phyloP scores from a whole-genome alignment of 2,113 vertebrate species.

The Sardina pilchardus region DNA sequence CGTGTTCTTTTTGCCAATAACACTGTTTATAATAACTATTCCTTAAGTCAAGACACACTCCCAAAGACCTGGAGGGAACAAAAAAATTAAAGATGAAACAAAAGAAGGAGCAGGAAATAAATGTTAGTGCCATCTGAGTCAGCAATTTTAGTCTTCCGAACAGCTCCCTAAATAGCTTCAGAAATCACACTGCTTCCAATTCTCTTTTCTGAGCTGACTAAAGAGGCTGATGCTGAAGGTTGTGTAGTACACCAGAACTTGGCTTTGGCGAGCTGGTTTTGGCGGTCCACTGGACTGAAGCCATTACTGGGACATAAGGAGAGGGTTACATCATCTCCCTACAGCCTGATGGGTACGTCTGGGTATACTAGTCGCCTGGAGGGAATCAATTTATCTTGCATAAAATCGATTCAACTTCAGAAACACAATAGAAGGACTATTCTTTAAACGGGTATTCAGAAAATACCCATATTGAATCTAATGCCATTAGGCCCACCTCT shows the following conservation, averaged over 20 bases:
- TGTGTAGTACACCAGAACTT: not conserved
- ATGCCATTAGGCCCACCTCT: slow-evolving; percentile 28
- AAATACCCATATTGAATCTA: slow-evolving; percentile 15
- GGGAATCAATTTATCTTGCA: slow-evolving; percentile 52
- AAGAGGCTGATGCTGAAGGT: not conserved
- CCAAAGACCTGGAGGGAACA: slow-evolving; percentile 35
- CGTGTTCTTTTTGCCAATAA: slow-evolving; percentile 41
- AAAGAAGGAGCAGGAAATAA: slow-evolving; percentile 36
- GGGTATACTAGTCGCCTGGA: slow-evolving; percentile 37
- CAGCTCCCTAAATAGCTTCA: not conserved
- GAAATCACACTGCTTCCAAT: not conserved
- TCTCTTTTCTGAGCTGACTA: not conserved
- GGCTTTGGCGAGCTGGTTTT: not conserved
- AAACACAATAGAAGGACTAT: slow-evolving; percentile 38
- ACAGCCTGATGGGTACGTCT: slow-evolving; percentile 41
- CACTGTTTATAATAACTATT: slow-evolving; percentile 46
- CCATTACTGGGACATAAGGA: not conserved
- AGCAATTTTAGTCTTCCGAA: slow-evolving; percentile 27
- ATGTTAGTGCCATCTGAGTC: slow-evolving; percentile 38
- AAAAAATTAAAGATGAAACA: not conserved
- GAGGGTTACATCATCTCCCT: not conserved
- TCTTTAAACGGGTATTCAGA: slow-evolving; percentile 27
- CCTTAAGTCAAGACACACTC: slow-evolving; percentile 45
- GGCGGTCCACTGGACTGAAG: not conserved
- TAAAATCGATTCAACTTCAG: slow-evolving; percentile 42